These are phyloP conservation scores for Patella ulyssiponensis DNA, from an alignment of 2,888 invertebrate species.

Conservation along the genomic window DNA sequence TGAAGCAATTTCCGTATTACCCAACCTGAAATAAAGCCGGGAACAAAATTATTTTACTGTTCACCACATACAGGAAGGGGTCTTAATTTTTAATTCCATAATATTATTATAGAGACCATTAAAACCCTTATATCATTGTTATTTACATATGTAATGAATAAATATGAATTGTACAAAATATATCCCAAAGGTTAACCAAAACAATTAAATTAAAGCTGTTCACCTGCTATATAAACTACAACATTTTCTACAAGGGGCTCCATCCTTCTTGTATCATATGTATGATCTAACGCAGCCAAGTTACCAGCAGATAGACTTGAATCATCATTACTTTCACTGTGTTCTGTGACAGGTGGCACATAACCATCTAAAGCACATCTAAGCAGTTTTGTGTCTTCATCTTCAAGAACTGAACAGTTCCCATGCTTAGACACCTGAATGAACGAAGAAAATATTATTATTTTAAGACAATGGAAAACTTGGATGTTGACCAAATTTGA, in stretches of 20 bases:
- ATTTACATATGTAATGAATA: no score
- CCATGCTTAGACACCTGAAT: not conserved
- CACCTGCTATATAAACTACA: not conserved
- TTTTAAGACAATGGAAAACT: not conserved
- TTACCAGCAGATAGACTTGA: no score
- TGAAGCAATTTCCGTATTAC: no score
- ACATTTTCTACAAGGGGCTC: slow-evolving; percentile 4
- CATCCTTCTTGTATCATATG: slow-evolving; percentile 7
- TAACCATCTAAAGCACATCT: slow-evolving; percentile 6
- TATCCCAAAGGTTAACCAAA: no score
- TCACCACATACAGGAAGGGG: no score
- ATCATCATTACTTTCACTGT: not conserved
- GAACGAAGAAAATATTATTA: not conserved
- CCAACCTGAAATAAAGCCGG: no score
- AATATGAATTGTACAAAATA: no score
- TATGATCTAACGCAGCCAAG: slow-evolving; percentile 2
- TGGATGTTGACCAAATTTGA: no score
- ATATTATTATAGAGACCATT: no score
- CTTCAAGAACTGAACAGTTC: not conserved
- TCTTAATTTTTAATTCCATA: no score
- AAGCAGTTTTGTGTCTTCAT: not conserved
- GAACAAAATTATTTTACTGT: no score
- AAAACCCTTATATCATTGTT: no score
- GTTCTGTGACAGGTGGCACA: not conserved
- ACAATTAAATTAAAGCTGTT: not conserved